Percentiles rank a stretch among this genome's conserved stretches.
phyloP scores from a whole-genome alignment of 2,888 invertebrate genomes.

The Drosophila testacea region DNA sequence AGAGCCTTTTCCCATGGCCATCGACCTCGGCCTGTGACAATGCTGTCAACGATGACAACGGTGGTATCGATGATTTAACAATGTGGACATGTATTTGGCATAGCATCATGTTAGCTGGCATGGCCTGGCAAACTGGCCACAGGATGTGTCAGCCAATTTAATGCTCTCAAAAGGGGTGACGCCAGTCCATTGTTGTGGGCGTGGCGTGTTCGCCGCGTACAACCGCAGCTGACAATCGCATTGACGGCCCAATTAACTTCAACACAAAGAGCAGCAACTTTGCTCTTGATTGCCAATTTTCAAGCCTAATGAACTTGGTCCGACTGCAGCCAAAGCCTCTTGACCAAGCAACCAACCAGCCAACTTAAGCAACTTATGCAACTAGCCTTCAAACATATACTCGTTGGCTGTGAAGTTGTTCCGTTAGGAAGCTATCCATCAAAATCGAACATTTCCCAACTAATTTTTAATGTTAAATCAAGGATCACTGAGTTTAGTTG shows the following conservation, averaged over 20 bases:
- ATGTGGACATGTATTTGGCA: slow-evolving; percentile 12
- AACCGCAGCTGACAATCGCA: slow-evolving; percentile 52
- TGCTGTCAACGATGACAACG: background rate
- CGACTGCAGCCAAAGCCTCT: slow-evolving; percentile 29
- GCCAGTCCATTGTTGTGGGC: slow-evolving; percentile 19
- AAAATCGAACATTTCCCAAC: no score
- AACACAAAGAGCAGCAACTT: slow-evolving; percentile 64
- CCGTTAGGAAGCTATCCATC: background rate
- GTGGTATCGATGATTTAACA: slow-evolving; percentile 1
- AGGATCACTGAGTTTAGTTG: no score
- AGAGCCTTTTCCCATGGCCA: background rate
- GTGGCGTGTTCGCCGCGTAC: slow-evolving; percentile 10
- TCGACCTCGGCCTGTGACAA: background rate
- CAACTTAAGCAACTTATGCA: slow-evolving; percentile 15
- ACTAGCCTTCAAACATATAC: background rate
- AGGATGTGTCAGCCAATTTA: slow-evolving; percentile 18
- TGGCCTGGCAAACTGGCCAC: slow-evolving; percentile 8
- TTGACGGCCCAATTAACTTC: slow-evolving; percentile 67
- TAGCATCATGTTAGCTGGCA: background rate
- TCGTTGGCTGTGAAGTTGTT: background rate
- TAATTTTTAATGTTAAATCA: no score
- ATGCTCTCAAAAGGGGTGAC: slow-evolving; percentile 22
- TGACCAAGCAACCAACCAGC: background rate
- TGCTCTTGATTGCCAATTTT: slow-evolving; percentile 72
- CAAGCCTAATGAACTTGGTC: slow-evolving; percentile 65